Evolutionary conservation across 2,888 invertebrate genomes (phyloP).

Genomic region (Anodontia alba): DNA sequence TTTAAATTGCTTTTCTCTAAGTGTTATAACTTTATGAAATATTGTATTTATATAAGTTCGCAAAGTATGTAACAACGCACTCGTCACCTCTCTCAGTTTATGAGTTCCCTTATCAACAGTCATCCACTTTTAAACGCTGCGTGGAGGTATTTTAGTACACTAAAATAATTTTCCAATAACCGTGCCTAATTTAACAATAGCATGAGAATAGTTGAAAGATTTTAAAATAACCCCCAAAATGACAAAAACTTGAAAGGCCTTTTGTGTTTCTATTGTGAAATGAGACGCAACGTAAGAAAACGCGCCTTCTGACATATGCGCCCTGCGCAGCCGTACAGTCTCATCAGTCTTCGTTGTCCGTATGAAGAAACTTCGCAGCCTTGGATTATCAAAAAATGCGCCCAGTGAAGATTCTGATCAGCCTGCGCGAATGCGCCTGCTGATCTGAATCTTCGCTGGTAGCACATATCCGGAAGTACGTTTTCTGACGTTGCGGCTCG

Average conservation of each 20-base stretch:
- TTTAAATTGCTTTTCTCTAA: background rate
- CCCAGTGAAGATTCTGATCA: too few species aligned
- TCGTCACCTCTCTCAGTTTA: background rate
- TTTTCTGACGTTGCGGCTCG: too few species aligned
- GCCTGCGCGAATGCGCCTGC: too few species aligned
- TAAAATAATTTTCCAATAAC: background rate
- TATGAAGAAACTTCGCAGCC: too few species aligned
- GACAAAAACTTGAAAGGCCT: slow-evolving; percentile 9
- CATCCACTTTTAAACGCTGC: background rate
- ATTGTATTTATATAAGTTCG: background rate
- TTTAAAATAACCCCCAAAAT: slow-evolving; percentile 2
- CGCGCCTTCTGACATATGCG: too few species aligned
- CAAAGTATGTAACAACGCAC: background rate
- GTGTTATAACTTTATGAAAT: background rate
- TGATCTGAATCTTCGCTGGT: too few species aligned
- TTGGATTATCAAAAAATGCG: too few species aligned
- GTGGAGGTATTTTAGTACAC: slow-evolving; percentile 6
- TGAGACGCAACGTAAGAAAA: too few species aligned
- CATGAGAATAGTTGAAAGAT: background rate
- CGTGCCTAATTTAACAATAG: background rate
- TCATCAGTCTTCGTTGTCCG: too few species aligned
- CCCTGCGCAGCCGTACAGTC: too few species aligned
- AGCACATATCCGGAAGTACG: too few species aligned
- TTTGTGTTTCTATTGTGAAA: background rate
- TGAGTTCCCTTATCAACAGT: background rate